Base-by-base conservation (phyloP, 2,113 vertebrate genomes). In the Lophius piscatorius region DNA sequence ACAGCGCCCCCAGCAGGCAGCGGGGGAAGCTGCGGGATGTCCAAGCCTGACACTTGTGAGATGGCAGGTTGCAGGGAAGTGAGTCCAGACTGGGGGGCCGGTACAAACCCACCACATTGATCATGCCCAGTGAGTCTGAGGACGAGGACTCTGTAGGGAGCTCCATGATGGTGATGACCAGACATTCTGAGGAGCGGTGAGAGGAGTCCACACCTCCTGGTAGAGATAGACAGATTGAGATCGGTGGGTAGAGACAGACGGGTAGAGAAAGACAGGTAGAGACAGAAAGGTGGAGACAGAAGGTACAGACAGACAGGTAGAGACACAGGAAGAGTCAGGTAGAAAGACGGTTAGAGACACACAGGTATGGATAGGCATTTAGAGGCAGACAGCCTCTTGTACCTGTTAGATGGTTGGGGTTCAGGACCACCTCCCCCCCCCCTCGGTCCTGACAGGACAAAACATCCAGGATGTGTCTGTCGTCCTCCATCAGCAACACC, bases 101-200 rank as follows among this genome's bases (percentile, higher is more conserved):
- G 69, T 93, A 93, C 47, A 95, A 66, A 0, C 91, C 86, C 74
- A 95, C 86, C 70, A 94, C 88, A 35, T 94, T 93, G 69, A 93
- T 78, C 76, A 87, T 76, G 21, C 90, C 91, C 81, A 92, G 85
- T 1, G 92, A 89, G 42, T 93, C 92, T 0, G 92, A 91, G 0
- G 92, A 91, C 0, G 86, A 49, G 16, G 90, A 82, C 0, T 92
- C 90, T 6, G 16, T 92, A 0, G 94, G 92, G 12, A 95, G 88
- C 82, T 95, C 93, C 91, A 95, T 90, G 82, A 96, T 92, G 54
- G 94, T 94, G 88, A 96, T 90, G 8, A 96, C 92, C 48, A 95
- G 85, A 76, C 94, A 94, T 71, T 95, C 94, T 0, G 93, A 90
- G 60, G 78, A 92, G 80, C 84, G 83, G 51, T 74, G 86, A 3